Evolutionary conservation across 2,888 invertebrate genomes (phyloP), one percentile per base, ranked within the genome.

Genomic region (Rhodophaea formosa): DNA sequence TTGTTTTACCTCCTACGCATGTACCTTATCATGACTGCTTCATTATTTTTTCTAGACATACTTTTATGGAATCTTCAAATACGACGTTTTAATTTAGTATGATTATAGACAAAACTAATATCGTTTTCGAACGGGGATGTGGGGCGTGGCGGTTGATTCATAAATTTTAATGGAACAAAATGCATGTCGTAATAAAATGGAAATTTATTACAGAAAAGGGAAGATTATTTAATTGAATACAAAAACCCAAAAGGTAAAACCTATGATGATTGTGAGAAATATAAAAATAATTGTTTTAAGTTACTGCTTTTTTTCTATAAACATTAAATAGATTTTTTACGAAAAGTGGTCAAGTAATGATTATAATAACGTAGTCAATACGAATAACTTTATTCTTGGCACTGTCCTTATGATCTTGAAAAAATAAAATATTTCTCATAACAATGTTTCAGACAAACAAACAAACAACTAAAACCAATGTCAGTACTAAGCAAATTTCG

Each of bases 1-100:
- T 56, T 56, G 49, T 43, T 15, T 56, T 43, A 51, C 56, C 56
- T 23, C 49, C 49, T 56, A 56, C 10, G 16, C 47, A 56, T 47
- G 35, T 29, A 8, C 10, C 12, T 46, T n/a, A n/a, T 29, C 47
- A 29, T 29, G 47, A 29, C 17, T 17, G 5, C 17, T 45, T 45
- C 17, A 39, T 45, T 45, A 8, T 45, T 45, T 17, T 45, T 45
- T 12, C 17, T 8, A 39, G 39, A 12, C 12, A 39, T n/a, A 2
- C 39, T 39, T 39, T 39, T 23, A 3, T 39, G 39, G n/a, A n/a
- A 0, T 10, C 12, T 12, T 39, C 12, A 12, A 39, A 39, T 39
- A 46, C 12, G n/a, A 46, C 10, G 23, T 12, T 23, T 23, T 46
- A 46, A 46, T 23, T 23, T 46, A 46, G 23, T n/a, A 46, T 46